These are phyloP conservation scores for Enchytraeus crypticus DNA, from an alignment of 2,888 invertebrate genomes.

Conservation along the genomic window DNA sequence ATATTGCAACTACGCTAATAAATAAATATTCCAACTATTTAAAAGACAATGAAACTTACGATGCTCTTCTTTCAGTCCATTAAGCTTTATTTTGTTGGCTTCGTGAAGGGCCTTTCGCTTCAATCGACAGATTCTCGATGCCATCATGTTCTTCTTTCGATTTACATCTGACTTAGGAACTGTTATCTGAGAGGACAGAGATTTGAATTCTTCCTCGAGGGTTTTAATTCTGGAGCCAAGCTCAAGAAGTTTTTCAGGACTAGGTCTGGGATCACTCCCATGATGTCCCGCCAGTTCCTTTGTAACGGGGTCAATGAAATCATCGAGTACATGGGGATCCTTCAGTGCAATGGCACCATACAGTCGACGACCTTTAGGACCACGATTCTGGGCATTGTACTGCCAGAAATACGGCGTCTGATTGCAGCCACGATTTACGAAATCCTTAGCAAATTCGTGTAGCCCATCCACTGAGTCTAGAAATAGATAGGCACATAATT, in stretches of 20 bases:
- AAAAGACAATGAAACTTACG: constrained; percentile 55
- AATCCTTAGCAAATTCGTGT: no score
- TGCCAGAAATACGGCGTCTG: constrained; percentile 6
- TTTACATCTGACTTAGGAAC: no score
- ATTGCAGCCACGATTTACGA: no score
- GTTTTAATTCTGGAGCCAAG: background rate
- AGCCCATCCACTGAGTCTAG: no score
- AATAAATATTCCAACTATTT: background rate
- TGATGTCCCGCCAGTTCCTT: background rate
- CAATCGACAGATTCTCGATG: constrained; percentile 85
- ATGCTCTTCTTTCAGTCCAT: constrained; percentile 85
- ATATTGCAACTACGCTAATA: no score
- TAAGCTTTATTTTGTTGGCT: constrained; percentile 90
- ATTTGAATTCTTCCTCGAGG: background rate
- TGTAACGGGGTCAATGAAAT: background rate
- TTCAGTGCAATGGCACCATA: background rate
- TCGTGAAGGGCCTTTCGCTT: constrained; percentile 98
- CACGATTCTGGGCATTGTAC: constrained; percentile 1
- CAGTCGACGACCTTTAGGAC: background rate
- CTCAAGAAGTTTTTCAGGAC: background rate
- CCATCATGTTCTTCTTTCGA: constrained; percentile 95
- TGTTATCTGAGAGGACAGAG: no score
- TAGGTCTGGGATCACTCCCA: constrained; percentile 2
- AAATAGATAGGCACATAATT: no score
- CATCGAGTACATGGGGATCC: background rate